phyloP scores from a whole-genome alignment of 2,113 vertebrate genomes.

The Salvelinus fontinalis region DNA sequence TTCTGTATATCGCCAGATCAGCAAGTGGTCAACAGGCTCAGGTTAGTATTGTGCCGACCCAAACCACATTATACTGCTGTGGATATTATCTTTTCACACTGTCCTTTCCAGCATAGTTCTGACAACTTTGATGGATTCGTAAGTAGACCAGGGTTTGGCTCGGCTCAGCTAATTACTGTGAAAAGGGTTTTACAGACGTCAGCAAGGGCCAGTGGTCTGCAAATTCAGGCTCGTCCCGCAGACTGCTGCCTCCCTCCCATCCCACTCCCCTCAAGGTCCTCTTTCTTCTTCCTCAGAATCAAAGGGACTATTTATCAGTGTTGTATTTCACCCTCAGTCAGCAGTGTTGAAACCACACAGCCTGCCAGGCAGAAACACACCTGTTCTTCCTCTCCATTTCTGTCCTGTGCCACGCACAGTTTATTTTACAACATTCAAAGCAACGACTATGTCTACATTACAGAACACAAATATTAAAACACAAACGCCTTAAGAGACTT shows the following conservation, averaged over 20 bases:
- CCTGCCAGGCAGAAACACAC: constrained; percentile 38
- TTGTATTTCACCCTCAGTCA: constrained; percentile 54
- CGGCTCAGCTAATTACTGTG: too few species aligned
- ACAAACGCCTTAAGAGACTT: too few species aligned
- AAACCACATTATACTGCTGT: too few species aligned
- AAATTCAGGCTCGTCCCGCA: constrained; percentile 23
- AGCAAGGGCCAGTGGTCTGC: constrained; percentile 27
- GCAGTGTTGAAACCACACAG: constrained; percentile 31
- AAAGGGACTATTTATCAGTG: constrained; percentile 30
- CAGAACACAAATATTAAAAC: not conserved
- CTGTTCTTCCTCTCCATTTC: constrained; percentile 49
- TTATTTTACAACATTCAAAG: not conserved
- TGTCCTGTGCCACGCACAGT: constrained; percentile 2
- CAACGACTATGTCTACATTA: not conserved
- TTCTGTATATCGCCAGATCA: too few species aligned
- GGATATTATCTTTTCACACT: too few species aligned
- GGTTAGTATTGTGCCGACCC: too few species aligned
- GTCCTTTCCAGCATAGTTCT: too few species aligned
- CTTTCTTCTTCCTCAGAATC: constrained; percentile 36
- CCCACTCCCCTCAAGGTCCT: not conserved
- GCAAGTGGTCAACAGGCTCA: too few species aligned
- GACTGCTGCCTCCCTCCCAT: too few species aligned
- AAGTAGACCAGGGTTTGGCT: too few species aligned
- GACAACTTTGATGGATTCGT: too few species aligned
- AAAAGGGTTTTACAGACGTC: too few species aligned